These are phyloP conservation scores for Yasuhikotakia modesta DNA, from an alignment of 2,797 vertebrate species.

Conservation along the genomic window DNA sequence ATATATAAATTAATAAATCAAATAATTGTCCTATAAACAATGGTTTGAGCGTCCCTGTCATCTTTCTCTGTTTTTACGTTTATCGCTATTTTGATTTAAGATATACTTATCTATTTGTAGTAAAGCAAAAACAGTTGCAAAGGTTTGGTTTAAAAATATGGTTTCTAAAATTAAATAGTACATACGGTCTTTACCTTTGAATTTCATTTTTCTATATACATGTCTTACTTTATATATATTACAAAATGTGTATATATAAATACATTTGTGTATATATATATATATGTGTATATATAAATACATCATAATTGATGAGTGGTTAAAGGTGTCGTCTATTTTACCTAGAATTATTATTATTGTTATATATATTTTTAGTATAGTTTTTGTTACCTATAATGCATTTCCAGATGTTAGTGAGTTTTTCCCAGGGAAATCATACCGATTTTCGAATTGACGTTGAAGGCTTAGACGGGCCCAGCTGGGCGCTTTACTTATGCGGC, in stretches of 20 bases:
- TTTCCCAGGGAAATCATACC: conserved; percentile 88
- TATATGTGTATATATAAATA: background rate
- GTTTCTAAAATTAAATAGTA: too few relatives aligned
- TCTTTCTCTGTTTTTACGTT: too few relatives aligned
- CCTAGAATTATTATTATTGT: conserved; percentile 3
- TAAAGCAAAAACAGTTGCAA: too few relatives aligned
- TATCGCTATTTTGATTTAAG: too few relatives aligned
- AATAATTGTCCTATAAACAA: background rate
- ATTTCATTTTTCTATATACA: too few relatives aligned
- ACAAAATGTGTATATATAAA: background rate
- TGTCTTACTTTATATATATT: background rate
- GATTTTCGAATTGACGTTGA: conserved; percentile 87
- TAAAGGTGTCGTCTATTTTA: too few relatives aligned
- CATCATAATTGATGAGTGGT: too few relatives aligned
- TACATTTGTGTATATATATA: too few relatives aligned
- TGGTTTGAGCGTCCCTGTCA: too few relatives aligned
- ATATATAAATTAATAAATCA: background rate
- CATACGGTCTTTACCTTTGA: too few relatives aligned
- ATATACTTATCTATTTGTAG: too few relatives aligned
- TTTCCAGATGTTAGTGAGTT: conserved; percentile 50
- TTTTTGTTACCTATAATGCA: conserved; percentile 5
- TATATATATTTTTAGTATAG: background rate
- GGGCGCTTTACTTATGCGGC: conserved; percentile 78
- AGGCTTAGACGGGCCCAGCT: conserved; percentile 84
- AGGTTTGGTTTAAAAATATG: too few relatives aligned